Evolutionary conservation across 2,888 invertebrate genomes (phyloP).

Genomic region (Prosapia bicincta): DNA sequence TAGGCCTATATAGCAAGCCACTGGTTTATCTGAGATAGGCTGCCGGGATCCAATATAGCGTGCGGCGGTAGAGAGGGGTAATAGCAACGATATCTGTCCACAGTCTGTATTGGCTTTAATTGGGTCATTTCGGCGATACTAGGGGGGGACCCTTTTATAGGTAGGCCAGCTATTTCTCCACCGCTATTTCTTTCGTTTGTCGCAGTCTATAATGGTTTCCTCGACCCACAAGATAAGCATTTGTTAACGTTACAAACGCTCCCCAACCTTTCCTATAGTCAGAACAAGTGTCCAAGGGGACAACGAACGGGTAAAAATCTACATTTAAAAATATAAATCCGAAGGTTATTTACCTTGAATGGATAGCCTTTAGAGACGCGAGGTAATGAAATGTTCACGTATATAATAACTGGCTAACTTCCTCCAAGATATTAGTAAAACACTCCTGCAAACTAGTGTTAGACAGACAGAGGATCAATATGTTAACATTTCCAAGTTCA

Average conservation of each 20-base stretch:
- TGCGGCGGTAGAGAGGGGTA: background rate
- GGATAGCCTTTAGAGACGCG: too few species aligned
- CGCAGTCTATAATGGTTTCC: background rate
- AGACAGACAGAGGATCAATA: too few species aligned
- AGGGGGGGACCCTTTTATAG: conserved; percentile 34
- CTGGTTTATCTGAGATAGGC: background rate
- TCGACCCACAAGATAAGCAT: background rate
- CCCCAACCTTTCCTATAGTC: too few species aligned
- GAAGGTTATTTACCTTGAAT: too few species aligned
- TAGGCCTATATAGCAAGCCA: background rate
- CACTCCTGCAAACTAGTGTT: too few species aligned
- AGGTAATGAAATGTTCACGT: too few species aligned
- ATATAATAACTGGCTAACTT: too few species aligned
- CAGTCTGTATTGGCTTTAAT: conserved; percentile 33
- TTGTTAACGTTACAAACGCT: background rate
- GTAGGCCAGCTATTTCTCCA: conserved; percentile 4
- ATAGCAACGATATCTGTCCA: conserved; percentile 20
- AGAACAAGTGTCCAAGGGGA: too few species aligned
- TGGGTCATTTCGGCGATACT: conserved; percentile 36
- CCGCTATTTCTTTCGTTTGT: background rate
- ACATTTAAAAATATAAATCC: too few species aligned
- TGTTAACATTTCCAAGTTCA: too few species aligned
- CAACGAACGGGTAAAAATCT: too few species aligned
- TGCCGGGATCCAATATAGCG: background rate
- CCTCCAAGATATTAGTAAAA: too few species aligned